Evolutionary conservation across 2,113 vertebrate species (phyloP).

Genomic region (Cnemophilus loriae): DNA sequence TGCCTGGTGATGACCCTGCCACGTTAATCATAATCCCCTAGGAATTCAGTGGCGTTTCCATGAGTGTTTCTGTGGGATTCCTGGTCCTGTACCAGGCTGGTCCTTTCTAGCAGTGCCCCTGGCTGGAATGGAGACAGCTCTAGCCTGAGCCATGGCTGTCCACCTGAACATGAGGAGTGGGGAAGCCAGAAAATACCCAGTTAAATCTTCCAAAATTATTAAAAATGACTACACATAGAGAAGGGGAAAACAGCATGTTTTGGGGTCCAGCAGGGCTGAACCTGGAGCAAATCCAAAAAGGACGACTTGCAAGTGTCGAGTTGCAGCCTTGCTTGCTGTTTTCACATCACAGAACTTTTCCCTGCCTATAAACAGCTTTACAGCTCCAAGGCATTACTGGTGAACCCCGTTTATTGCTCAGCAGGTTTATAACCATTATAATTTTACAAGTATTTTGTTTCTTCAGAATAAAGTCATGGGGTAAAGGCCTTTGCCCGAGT

Average conservation of each 20-base stretch:
- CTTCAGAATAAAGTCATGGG: not conserved
- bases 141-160: not conserved
- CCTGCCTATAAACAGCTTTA: not conserved
- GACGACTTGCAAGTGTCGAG: fast-evolving
- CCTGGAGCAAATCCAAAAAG: not conserved
- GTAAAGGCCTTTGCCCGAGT: not conserved
- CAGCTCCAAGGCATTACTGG: not conserved
- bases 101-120: not conserved
- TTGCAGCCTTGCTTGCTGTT: not conserved
- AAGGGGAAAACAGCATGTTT: not conserved
- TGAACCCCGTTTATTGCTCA: not conserved
- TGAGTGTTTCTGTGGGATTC: not conserved
- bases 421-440: not conserved
- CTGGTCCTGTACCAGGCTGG: not conserved
- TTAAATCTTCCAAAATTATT: not conserved
- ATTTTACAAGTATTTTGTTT: not conserved
- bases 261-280: not conserved
- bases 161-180: not conserved
- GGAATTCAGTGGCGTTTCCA: not conserved
- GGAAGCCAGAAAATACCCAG: not conserved
- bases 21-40: fast-evolving
- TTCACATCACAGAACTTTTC: no score
- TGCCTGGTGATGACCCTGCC: not conserved
- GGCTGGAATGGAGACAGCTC: not conserved
- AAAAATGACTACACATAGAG: not conserved